Percentiles rank a stretch among this genome's conserved stretches.
phyloP scores from a whole-genome alignment of 2,888 invertebrate genomes.

The Polydesmus complanatus region DNA sequence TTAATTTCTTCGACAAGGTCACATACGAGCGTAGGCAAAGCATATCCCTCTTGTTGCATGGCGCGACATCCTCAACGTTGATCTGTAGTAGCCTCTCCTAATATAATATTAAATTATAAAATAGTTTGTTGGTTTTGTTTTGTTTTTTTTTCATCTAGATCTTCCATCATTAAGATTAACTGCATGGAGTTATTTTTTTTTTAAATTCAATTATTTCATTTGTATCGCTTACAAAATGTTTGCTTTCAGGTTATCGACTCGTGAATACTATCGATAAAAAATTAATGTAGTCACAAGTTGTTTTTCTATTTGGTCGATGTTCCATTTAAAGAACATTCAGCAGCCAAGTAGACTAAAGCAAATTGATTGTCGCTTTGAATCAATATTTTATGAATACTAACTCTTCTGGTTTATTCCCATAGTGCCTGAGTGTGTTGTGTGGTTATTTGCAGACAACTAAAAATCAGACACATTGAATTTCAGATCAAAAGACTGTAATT shows the following conservation, averaged over 20 bases:
- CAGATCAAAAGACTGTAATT: no score
- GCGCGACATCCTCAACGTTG: constrained; percentile 12
- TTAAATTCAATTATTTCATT: background rate
- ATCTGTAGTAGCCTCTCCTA: constrained; percentile 11
- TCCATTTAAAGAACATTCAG: no score
- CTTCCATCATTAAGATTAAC: constrained; percentile 3
- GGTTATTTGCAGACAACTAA: no score
- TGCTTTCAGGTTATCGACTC: constrained; percentile 5
- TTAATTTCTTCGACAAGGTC: no score
- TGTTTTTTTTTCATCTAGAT: background rate
- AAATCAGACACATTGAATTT: no score
- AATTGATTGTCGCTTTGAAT: no score
- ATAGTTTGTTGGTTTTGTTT: constrained; percentile 5
- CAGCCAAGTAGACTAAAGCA: no score
- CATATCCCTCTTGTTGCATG: constrained; percentile 11
- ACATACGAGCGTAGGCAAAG: constrained; percentile 3
- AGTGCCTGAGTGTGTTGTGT: no score
- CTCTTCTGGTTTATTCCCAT: no score
- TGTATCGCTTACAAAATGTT: background rate
- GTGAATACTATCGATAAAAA: background rate
- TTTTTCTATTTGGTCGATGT: no score
- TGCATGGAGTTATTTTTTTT: constrained; percentile 9
- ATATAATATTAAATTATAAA: constrained; percentile 6
- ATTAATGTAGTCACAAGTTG: no score
- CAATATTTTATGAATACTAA: no score